Base-by-base conservation (phyloP, 2,113 vertebrate species). In the Pachyramphus minor region DNA sequence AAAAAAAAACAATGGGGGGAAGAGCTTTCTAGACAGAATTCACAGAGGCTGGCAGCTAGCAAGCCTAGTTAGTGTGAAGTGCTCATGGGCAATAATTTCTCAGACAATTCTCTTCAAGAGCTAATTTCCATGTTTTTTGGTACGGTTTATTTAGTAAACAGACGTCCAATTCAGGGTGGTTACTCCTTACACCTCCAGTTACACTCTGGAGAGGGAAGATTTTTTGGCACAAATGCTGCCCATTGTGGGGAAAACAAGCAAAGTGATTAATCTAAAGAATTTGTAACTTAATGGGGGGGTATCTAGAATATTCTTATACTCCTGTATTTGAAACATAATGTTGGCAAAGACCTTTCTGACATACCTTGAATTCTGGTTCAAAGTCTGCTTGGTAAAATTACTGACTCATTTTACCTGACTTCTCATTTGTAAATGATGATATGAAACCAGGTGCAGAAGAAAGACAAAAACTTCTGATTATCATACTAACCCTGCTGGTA, bases 1-100 rank as follows among this genome's bases (percentile, higher is more conserved):
- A 7, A 19, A 69, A 19, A 69, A 66, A 93, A 18, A 4, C 19
- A 14, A 3, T 11, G 1, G 2, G 2, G 3, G 3, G 3, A 74
- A 55, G 24, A 63, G 18, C 7, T 59, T 21, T 22, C 12, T 18
- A 15, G 31, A 27, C 7, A 41, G 49, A 56, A 59, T 19, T 73
- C 28, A 41, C 8, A 23, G 58, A 72, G 17, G 12, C 37, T 42
- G 59, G 53, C 37, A 90, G 45, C 24, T 35, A 58, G 31, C 0
- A 3, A 81, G 50, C 22, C 37, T 44, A 9, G 20, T 41, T 28
- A 53, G 31, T 37, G 45, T 15, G 41, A 52, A 30, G 86, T 8
- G 8, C 6, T 3, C 14, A 18, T 6, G 23, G 13, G 11, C 22
- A 73, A 5, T 17, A 4, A 73, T 58, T 68, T 68, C 30, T 44